Percentiles rank a stretch among this genome's conserved stretches.
Evolutionary conservation across 2,797 vertebrate species (phyloP).

Genomic region (Eutrigla gurnardus): DNA sequence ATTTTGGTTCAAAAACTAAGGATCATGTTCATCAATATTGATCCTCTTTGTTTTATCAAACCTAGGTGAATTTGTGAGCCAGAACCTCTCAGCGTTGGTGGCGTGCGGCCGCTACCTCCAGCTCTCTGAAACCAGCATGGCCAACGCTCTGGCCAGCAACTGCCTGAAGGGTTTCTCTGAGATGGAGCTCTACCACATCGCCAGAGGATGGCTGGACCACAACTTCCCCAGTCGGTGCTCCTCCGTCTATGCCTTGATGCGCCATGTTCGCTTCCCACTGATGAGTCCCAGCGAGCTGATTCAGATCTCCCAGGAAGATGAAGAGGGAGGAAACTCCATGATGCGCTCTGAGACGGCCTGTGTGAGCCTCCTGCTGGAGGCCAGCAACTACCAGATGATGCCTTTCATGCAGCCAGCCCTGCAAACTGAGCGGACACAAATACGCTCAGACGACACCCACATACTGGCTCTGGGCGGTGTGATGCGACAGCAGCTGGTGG

Average conservation of each 20-base stretch:
- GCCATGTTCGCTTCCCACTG: conserved; percentile 85
- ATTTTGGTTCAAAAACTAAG: neutral
- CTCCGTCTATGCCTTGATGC: conserved; percentile 80
- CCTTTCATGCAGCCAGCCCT: conserved; percentile 86
- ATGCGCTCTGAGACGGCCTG: conserved; percentile 84
- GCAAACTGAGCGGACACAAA: conserved; percentile 85
- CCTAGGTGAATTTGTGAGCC: conserved; percentile 79
- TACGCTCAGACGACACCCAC: conserved; percentile 83
- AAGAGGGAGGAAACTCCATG: conserved; percentile 63
- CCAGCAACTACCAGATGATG: conserved; percentile 91
- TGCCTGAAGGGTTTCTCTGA: conserved; percentile 82
- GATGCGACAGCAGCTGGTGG: conserved; percentile 88
- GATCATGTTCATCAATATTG: neutral
- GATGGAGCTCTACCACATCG: conserved; percentile 84
- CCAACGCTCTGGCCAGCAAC: conserved; percentile 81
- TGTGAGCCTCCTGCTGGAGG: conserved; percentile 87
- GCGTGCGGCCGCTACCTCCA: conserved; percentile 74
- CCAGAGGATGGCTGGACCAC: conserved; percentile 81
- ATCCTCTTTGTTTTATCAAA: conserved; percentile 6
- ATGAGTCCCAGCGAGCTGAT: conserved; percentile 86
- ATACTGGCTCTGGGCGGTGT: conserved; percentile 86
- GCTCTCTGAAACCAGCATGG: conserved; percentile 80
- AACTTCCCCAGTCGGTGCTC: conserved; percentile 57
- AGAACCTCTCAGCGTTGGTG: conserved; percentile 81
- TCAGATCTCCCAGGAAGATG: conserved; percentile 86